Evolutionary conservation across 2,888 invertebrate genomes (phyloP).

Genomic region (Aquatica leii): DNA sequence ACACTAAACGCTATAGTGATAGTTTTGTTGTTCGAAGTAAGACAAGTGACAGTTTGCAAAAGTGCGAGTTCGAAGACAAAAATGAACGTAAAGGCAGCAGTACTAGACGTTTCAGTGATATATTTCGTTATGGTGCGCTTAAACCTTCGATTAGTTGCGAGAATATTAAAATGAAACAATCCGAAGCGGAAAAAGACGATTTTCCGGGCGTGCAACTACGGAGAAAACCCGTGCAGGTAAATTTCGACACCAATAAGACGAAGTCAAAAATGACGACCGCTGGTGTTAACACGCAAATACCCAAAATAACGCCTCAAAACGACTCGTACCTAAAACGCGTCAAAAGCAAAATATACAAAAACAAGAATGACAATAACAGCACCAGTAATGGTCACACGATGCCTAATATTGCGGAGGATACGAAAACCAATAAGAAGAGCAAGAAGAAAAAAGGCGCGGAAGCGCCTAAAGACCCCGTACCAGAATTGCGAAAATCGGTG

Average conservation of each 20-base stretch:
- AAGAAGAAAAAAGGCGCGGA: slow-evolving; percentile 47
- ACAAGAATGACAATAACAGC: slow-evolving; percentile 46
- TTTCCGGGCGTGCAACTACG: slow-evolving; percentile 37
- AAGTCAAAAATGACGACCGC: not conserved
- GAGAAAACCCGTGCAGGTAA: slow-evolving; percentile 14
- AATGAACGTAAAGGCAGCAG: slow-evolving; percentile 50
- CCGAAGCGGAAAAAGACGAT: slow-evolving; percentile 30
- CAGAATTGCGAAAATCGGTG: slow-evolving; percentile 38
- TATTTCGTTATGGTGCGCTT: slow-evolving; percentile 50
- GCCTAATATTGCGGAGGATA: slow-evolving; percentile 51
- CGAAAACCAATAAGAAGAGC: slow-evolving; percentile 43
- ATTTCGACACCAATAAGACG: not conserved
- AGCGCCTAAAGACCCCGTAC: slow-evolving; percentile 30
- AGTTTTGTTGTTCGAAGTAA: slow-evolving; percentile 55
- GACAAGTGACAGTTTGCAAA: slow-evolving; percentile 35
- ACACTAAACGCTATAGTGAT: slow-evolving; percentile 57
- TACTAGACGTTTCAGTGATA: slow-evolving; percentile 56
- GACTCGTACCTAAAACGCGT: slow-evolving; percentile 58
- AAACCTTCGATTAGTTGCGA: slow-evolving; percentile 50
- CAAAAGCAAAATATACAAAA: slow-evolving; percentile 59
- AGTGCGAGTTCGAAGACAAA: slow-evolving; percentile 42
- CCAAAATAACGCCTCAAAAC: slow-evolving; percentile 21
- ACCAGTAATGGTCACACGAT: slow-evolving; percentile 44
- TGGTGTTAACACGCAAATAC: not conserved
- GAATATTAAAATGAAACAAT: slow-evolving; percentile 45